Evolutionary conservation across 2,888 invertebrate species (phyloP), one percentile per base, ranked within the genome.

Genomic region (Eristalis tenax): DNA sequence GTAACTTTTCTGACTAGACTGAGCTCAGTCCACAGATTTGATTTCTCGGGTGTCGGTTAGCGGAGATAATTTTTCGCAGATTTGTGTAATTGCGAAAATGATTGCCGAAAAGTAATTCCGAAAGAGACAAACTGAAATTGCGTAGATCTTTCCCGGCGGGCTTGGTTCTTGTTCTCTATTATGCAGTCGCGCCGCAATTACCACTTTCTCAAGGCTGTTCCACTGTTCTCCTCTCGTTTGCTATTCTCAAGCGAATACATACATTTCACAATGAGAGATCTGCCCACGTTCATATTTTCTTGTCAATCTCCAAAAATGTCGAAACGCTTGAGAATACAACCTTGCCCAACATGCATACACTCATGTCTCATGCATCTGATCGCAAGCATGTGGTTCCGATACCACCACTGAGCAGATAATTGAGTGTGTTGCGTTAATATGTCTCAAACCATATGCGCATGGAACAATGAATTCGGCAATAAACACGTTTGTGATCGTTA

Each of bases 391-490:
- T 22, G 15, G 35, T n/a, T 35, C 11, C 32, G 69, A 69, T 50
- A 76, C 66, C 43, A 43, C 43, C 59, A 57, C 40, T 18, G 15
- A 50, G 40, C 59, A 69, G 68, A 61, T 68, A 63, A 50, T 50
- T 18, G 50, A 8, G n/a, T 18, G 18, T 18, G 50, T 18, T 50
- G 50, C 50, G 50, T 18, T 18, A 18, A 2, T 50, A 50, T 22
- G 8, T 50, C 50, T 61, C n/a, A 59, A 66, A 32, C 68, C 32
- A 43, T 32, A 35, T 50, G 4, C 28, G 68, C 35, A 40, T 32
- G 15, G 40, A 61, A 77, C 28, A 61, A 61, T 77, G 50, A 68
- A 59, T 75, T 65, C 43, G 28, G 75, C 38, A 57, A 75, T 57
- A 66, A 57, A 57, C 22, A 64, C 50, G 50, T 50, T 18, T 50